Percentiles rank a stretch among this genome's conserved stretches.
phyloP scores from a whole-genome alignment of 1,140 invertebrate species.

The Probaryconus sp. region DNA sequence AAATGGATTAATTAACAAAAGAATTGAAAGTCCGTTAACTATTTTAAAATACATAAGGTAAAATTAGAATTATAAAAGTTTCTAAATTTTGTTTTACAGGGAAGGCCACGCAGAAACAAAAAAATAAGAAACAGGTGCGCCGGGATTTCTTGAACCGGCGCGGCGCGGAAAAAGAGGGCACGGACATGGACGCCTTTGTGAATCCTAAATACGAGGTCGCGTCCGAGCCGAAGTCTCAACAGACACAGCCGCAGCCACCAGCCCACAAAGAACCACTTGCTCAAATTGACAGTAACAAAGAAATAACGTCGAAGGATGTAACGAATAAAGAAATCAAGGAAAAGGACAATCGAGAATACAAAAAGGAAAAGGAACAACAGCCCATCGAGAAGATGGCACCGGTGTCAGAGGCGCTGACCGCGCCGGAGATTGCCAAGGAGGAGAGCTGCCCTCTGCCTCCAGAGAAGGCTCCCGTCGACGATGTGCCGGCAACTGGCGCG shows the following conservation, averaged over 20 bases:
- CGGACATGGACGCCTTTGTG: slow-evolving; percentile 79
- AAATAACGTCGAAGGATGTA: slow-evolving; percentile 50
- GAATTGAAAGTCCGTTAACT: too few relatives aligned
- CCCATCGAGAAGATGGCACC: slow-evolving; percentile 17
- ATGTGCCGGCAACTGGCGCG: slow-evolving; percentile 66
- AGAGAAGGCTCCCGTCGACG: slow-evolving; percentile 37
- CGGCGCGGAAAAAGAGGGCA: slow-evolving; percentile 78
- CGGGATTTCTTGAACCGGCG: slow-evolving; percentile 76
- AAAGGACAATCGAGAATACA: slow-evolving; percentile 68
- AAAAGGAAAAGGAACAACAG: slow-evolving; percentile 61
- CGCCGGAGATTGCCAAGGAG: slow-evolving; percentile 51
- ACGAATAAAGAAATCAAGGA: slow-evolving; percentile 70
- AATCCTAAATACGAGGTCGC: slow-evolving; percentile 64
- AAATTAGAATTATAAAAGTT: too few relatives aligned
- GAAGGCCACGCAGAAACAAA: slow-evolving; percentile 74
- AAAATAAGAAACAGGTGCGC: slow-evolving; percentile 73
- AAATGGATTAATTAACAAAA: too few relatives aligned
- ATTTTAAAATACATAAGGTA: too few relatives aligned
- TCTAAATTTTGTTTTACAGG: slow-evolving; percentile 65
- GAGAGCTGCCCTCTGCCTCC: too few relatives aligned
- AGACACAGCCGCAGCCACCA: neutral
- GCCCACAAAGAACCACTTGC: neutral
- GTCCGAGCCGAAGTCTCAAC: neutral
- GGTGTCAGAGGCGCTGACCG: slow-evolving; percentile 4
- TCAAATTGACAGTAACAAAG: slow-evolving; percentile 58